These are phyloP conservation scores for Argyresthia goedartella DNA, from an alignment of 2,888 invertebrate genomes.

Conservation along the genomic window DNA sequence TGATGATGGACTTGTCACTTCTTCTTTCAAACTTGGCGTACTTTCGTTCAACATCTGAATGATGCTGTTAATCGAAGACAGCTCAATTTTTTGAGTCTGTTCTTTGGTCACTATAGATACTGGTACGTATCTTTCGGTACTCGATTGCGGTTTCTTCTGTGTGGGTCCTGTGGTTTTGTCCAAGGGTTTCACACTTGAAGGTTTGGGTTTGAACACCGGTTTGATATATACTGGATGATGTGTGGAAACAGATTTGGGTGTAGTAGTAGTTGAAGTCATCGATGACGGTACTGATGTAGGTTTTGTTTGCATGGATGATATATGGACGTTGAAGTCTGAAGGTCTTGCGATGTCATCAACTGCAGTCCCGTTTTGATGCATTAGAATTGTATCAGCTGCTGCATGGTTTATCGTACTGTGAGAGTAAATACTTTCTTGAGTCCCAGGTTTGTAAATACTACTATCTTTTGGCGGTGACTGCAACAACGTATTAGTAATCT, in stretches of 20 bases:
- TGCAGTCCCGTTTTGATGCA: conserved; percentile 69
- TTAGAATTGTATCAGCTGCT: conserved; percentile 73
- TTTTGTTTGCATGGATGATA: conserved; percentile 62
- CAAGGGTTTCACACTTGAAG: conserved; percentile 44
- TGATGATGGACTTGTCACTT: conserved; percentile 37
- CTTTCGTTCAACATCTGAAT: conserved; percentile 74
- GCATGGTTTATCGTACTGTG: conserved; percentile 73
- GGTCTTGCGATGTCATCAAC: conserved; percentile 63
- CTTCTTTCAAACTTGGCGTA: conserved; percentile 48
- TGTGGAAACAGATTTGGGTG: conserved; percentile 45
- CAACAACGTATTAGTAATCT: conserved; percentile 66
- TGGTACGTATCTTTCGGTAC: conserved; percentile 61
- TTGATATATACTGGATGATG: conserved; percentile 52
- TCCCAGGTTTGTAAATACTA: conserved; percentile 36
- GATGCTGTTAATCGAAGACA: conserved; percentile 68
- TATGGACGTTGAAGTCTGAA: conserved; percentile 61
- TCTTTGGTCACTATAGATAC: conserved; percentile 70
- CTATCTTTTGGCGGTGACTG: conserved; percentile 56
- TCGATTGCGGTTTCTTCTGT: not conserved
- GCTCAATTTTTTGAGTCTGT: conserved; percentile 46
- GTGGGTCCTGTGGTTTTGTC: conserved; percentile 28
- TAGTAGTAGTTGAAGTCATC: conserved; percentile 27
- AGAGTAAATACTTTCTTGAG: conserved; percentile 35
- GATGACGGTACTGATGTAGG: conserved; percentile 43
- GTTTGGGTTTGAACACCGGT: conserved; percentile 71